A percentile compares a stretch with the other conserved stretches of the same genome.
These are phyloP conservation scores for Drosophila demipolita DNA, from an alignment of 2,888 invertebrate genomes.

Conservation along the genomic window DNA sequence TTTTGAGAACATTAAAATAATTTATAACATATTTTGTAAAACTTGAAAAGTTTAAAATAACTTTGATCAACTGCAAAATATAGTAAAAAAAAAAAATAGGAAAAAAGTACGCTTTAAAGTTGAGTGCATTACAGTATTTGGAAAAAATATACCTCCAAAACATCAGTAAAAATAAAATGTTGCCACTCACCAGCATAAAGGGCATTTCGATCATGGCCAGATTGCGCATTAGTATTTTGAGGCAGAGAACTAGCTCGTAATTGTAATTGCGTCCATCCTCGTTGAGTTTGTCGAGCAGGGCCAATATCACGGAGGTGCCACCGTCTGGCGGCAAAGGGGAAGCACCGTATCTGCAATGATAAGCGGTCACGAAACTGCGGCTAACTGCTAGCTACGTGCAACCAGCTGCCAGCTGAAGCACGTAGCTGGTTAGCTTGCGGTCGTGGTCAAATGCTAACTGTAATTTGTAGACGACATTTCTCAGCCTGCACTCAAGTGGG, in stretches of 20 bases:
- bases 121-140: background rate
- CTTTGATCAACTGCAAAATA: background rate
- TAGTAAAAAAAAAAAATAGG: background rate
- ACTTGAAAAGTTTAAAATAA: background rate
- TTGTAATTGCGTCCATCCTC: constrained; percentile 88
- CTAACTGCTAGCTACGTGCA: constrained; percentile 60
- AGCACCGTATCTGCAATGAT: constrained; percentile 88
- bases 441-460: constrained; percentile 51
- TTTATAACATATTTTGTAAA: background rate
- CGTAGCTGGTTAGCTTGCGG: constrained; percentile 74
- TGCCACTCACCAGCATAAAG: constrained; percentile 78
- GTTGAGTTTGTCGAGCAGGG: constrained; percentile 88
- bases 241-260: constrained; percentile 89
- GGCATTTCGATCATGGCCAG: constrained; percentile 87
- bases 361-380: constrained; percentile 50
- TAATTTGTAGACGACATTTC: constrained; percentile 64
- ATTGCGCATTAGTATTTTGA: constrained; percentile 89
- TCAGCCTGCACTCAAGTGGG: constrained; percentile 26
- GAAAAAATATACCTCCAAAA: background rate
- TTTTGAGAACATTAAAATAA: background rate
- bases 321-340: constrained; percentile 87
- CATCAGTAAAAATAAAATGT: background rate
- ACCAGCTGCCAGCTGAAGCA: constrained; percentile 44
- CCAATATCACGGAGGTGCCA: constrained; percentile 88
- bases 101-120: background rate